phyloP scores from a whole-genome alignment of 2,797 vertebrate species.

The Crenuchus spilurus region DNA sequence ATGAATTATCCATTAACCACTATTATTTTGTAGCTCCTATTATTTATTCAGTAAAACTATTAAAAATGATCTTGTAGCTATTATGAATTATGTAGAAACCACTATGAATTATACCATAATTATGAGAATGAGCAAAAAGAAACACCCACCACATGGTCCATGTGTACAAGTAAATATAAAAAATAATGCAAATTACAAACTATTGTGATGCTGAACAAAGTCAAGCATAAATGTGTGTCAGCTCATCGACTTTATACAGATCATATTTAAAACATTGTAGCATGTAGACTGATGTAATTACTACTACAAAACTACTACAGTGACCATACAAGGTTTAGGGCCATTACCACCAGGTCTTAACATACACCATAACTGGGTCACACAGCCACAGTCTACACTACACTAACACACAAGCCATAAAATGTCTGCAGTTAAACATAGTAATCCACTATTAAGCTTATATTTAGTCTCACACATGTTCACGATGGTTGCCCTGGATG shows the following conservation, averaged over 20 bases:
- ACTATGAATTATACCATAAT: too few relatives aligned
- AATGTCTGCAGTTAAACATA: constrained; percentile 62
- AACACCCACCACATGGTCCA: too few relatives aligned
- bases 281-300: not conserved
- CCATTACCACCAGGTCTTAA: not conserved
- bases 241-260: not conserved
- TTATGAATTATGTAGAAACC: too few relatives aligned
- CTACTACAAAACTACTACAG: not conserved
- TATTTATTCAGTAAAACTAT: too few relatives aligned
- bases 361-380: constrained; percentile 35
- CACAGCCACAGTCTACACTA: constrained; percentile 26
- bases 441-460: constrained; percentile 68
- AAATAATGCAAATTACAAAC: too few relatives aligned
- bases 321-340: constrained; percentile 15
- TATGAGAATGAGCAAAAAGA: too few relatives aligned
- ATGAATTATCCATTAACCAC: too few relatives aligned
- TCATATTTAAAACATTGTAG: not conserved
- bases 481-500: not conserved
- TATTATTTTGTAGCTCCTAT: too few relatives aligned
- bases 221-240: not conserved
- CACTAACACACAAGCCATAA: constrained; percentile 32
- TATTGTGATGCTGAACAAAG: too few relatives aligned
- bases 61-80: too few relatives aligned
- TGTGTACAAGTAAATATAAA: too few relatives aligned
- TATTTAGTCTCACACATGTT: constrained; percentile 64